Conservation (phyloP, 2,888 invertebrate genomes). For the Crossocerus cetratus region DNA sequence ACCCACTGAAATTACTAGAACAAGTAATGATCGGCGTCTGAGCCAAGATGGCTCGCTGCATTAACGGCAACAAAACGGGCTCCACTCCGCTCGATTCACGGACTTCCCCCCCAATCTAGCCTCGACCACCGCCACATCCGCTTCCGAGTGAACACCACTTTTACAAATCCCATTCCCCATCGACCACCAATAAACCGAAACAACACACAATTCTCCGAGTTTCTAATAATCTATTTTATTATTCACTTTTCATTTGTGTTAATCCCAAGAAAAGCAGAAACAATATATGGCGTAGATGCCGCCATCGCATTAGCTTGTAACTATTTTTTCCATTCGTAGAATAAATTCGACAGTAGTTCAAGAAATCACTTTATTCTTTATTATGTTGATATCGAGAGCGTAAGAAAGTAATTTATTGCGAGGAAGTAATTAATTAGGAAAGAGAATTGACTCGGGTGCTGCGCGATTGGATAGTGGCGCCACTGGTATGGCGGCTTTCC, state of each 20-base stretch:
- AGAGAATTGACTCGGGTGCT: no score
- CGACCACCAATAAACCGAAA: not conserved
- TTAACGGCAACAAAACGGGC: constrained; percentile 71
- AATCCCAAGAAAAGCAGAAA: not conserved
- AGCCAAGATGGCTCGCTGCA: constrained; percentile 59
- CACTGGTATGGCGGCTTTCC: no score
- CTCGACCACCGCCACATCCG: constrained; percentile 56
- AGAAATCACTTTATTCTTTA: no score
- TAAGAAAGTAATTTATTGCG: not conserved
- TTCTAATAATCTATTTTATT: no score
- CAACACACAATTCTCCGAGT: not conserved
- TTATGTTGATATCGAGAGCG: not conserved
- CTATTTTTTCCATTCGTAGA: no score
- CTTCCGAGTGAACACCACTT: not conserved
- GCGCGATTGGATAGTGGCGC: no score
- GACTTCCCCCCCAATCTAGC: constrained; percentile 29
- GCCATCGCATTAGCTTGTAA: no score
- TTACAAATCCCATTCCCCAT: not conserved
- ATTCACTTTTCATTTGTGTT: no score
- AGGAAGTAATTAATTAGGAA: no score
- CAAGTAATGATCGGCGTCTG: constrained; percentile 65
- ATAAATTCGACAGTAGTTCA: no score
- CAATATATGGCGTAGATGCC: no score
- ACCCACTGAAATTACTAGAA: constrained; percentile 51
- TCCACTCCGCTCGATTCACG: constrained; percentile 46